Base-by-base conservation (phyloP, 1,140 invertebrate species). In the Hypothenemus hampei region DNA sequence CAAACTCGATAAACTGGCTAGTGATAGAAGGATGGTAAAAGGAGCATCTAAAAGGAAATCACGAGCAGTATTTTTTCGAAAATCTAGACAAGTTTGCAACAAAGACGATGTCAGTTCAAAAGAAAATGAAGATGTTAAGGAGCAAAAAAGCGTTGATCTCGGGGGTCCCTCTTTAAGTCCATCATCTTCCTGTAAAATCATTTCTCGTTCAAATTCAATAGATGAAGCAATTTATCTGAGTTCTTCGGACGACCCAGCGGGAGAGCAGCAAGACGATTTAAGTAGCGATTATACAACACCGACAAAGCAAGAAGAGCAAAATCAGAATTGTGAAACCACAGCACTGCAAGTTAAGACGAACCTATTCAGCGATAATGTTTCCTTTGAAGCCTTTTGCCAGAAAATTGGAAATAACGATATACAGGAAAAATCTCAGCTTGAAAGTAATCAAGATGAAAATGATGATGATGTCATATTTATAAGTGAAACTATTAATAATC, bases 11-110 rank as follows among this genome's bases (percentile, higher is more conserved):
- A 63, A 60, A 43, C 15, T 11, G 13, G 16, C 20, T 5, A 44
- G 8, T 15, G 51, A 41, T 8, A 45, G 52, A 46, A 11, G 23
- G 11, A n/a, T 44, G 6, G 10, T 59, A 19, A 64, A 61, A 62
- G 63, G 63, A 21, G 55, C 63, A 10, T 51, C 40, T 8, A 61
- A 62, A 43, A 51, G 65, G 3, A 69, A 69, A 51, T 44, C 44
- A 3, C 41, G 29, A 18, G 53, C 26, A 24, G 33, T 53, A 11
- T n/a, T n/a, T n/a, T 13, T 31, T 13, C 26, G 13, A 11, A 31
- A 31, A 31, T 2, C 3, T 31, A 3, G 26, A 31, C 10, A 31
- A 31, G 26, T 31, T 1, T 3, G 8, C 3, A 8, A 7, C 5
- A 22, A 6, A 31, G 24, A 45, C n/a, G n/a, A n/a, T n/a, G n/a